These are phyloP conservation scores for Myotis brandtii DNA, from an alignment of 2,113 vertebrate genomes.

Conservation along the genomic window DNA sequence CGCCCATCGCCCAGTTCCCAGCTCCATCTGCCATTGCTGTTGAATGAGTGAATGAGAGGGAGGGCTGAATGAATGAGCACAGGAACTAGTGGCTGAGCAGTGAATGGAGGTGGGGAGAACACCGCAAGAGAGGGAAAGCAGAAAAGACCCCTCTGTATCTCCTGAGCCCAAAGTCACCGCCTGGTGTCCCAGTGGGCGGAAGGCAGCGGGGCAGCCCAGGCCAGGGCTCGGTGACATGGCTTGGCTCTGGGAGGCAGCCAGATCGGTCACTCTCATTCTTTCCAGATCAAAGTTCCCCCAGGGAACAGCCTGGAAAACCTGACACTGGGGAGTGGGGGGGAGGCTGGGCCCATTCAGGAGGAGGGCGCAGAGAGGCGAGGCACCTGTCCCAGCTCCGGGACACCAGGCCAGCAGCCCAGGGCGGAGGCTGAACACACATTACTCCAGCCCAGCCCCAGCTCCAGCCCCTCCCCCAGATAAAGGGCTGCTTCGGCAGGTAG, in stretches of 20 bases:
- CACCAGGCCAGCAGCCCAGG: background rate
- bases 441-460: background rate
- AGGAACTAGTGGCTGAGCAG: background rate
- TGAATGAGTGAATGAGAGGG: background rate
- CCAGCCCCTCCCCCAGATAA: background rate
- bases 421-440: background rate
- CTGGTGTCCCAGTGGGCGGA: background rate
- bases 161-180: background rate
- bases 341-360: conserved; percentile 44
- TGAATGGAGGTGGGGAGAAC: background rate
- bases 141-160: background rate
- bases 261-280: conserved; percentile 85
- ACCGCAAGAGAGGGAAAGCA: background rate
- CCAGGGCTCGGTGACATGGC: conserved; percentile 51
- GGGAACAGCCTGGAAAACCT: conserved; percentile 82
- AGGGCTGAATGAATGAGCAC: background rate
- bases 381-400: conserved; percentile 74
- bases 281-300: conserved; percentile 87
- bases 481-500: background rate
- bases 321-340: conserved; percentile 63
- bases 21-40: background rate
- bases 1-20: background rate
- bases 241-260: conserved; percentile 38
- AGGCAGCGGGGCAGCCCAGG: conserved; percentile 61
- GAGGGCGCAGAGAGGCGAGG: conserved; percentile 28